phyloP scores from a whole-genome alignment of 2,888 invertebrate genomes.

The Acanthosepion esculentum region DNA sequence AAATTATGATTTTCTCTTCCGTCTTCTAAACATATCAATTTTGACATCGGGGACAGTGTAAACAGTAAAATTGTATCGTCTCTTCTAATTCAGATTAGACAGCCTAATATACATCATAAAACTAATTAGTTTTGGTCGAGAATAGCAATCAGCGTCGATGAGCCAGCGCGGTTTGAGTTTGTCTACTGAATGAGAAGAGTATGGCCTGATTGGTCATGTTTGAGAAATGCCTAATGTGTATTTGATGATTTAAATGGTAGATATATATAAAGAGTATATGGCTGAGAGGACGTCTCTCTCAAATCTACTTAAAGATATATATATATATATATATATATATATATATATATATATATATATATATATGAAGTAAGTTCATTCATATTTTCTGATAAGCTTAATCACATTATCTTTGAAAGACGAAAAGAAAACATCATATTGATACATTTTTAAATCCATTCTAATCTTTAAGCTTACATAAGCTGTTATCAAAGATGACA shows the following conservation, averaged over 20 bases:
- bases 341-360: slow-evolving; percentile 10
- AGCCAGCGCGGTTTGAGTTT: neutral
- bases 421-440: no score
- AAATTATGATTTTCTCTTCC: no score
- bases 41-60: neutral
- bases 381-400: no score
- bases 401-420: no score
- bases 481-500: no score
- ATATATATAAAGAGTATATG: neutral
- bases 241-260: neutral
- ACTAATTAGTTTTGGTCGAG: neutral
- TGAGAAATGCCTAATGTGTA: neutral
- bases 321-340: slow-evolving; percentile 20
- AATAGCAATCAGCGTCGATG: neutral
- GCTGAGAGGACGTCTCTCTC: neutral
- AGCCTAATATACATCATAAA: neutral
- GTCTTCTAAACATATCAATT: neutral
- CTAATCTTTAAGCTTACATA: no score
- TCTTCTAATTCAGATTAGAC: neutral
- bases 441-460: no score
- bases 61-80: neutral
- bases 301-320: neutral
- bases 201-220: neutral
- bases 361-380: no score
- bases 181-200: neutral